Evolutionary conservation across 2,797 vertebrate species (phyloP), one percentile per base, ranked within the genome.

Genomic region (Masticophis lateralis): DNA sequence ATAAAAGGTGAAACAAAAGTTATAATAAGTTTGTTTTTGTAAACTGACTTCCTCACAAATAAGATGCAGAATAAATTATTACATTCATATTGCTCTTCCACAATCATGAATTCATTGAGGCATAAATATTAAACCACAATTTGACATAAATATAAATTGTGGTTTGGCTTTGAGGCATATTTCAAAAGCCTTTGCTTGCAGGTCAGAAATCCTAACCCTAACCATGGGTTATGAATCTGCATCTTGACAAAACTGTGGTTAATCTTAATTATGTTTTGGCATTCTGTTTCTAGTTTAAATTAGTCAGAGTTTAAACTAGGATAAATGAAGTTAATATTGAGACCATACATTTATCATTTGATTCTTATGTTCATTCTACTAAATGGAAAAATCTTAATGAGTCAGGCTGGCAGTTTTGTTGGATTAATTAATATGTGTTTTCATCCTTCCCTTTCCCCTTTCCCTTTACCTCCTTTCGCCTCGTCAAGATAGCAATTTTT

Each of bases 301-400:
- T 79, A 43, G 14, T 22, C 53, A 90, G 43, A 20, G 20, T 25
- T 57, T 55, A 89, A 47, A 63, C 60, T 63, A 28, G 5, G 25
- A 47, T 86, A 89, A 95, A 94, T 92, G 90, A 95, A 92, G 60
- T 51, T 63, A 83, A 83, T 79, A 59, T 27, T 61, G 20, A 61
- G 5, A 60, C 8, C 20, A 57, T 14, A 60, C 66, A 89, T 89
- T 79, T 94, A 88, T 66, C 2, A 95, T 63, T 87, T 69, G 53
- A 63, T 90, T 28, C 25, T 74, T 74, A 32, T 59, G 37, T 74
- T 89, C 37, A 60, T 89, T 83, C 28, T 79, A 89, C 12, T 7
- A n/a, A 92, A 37, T 37, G 18, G 74, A 93, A 86, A 91, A 63
- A 93, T 90, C 87, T 63, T 90, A 53, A 11, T 90, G 88, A 16